Percentiles rank a stretch among this genome's conserved stretches.
Conservation (phyloP, 2,888 invertebrate species). For the Anthoptus insignis region DNA sequence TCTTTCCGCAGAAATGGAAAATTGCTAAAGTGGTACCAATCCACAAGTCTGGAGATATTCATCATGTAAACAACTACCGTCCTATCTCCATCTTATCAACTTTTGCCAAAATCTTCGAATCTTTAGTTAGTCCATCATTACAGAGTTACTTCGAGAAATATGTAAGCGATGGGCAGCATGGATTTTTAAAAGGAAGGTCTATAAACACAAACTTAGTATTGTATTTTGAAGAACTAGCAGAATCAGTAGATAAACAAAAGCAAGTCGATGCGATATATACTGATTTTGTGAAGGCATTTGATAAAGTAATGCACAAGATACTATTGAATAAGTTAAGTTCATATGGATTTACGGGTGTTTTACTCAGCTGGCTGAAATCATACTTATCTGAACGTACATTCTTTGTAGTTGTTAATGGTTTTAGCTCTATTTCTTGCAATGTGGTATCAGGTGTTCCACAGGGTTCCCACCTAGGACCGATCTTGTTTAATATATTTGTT, state of each 20-base stretch:
- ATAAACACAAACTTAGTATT: constrained; percentile 36
- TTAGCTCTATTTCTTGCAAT: neutral
- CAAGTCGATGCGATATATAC: constrained; percentile 38
- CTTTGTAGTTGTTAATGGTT: constrained; percentile 42
- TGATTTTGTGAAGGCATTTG: constrained; percentile 35
- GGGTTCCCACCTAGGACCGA: constrained; percentile 36
- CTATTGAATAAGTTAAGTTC: constrained; percentile 20
- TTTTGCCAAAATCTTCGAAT: constrained; percentile 41
- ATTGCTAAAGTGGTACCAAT: constrained; percentile 41
- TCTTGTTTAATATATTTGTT: constrained; percentile 37
- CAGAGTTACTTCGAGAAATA: constrained; percentile 34
- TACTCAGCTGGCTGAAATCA: constrained; percentile 5
- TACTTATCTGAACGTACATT: constrained; percentile 22
- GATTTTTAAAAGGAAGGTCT: constrained; percentile 40
- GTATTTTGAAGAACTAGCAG: neutral
- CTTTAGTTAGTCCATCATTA: constrained; percentile 36
- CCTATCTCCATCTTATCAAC: constrained; percentile 38
- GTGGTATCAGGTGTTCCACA: constrained; percentile 36
- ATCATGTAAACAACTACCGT: constrained; percentile 34
- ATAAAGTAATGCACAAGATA: constrained; percentile 34
- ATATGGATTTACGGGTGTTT: constrained; percentile 1
- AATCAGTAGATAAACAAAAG: constrained; percentile 25
- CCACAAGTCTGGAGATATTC: constrained; percentile 38
- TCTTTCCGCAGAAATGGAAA: constrained; percentile 43
- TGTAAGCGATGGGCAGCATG: constrained; percentile 39